These are phyloP conservation scores for Callyntrura sp. DNA, from an alignment of 2,888 invertebrate species.

Conservation along the genomic window DNA sequence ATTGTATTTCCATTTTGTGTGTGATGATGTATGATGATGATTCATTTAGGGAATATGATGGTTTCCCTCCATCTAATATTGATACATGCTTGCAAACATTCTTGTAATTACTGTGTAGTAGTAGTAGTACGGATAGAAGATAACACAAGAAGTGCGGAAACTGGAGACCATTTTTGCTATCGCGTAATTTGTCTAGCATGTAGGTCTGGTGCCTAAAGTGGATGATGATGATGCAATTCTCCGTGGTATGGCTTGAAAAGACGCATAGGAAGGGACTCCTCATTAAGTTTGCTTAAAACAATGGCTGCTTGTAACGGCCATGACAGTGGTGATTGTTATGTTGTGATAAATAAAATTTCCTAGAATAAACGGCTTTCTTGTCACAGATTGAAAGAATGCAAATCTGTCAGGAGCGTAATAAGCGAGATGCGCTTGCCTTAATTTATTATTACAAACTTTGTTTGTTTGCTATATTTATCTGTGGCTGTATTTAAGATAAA, in stretches of 20 bases:
- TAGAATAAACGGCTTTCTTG: neutral
- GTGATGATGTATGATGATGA: neutral
- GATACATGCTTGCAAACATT: neutral
- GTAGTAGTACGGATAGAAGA: neutral
- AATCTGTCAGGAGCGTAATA: neutral
- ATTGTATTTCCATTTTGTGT: constrained; percentile 21
- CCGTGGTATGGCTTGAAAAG: neutral
- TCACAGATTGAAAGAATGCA: neutral
- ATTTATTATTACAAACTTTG: neutral
- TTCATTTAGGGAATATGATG: neutral
- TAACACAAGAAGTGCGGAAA: constrained; percentile 41
- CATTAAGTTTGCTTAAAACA: no score
- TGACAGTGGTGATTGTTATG: neutral
- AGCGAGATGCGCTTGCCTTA: neutral
- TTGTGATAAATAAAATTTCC: no score
- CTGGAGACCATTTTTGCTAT: constrained; percentile 23
- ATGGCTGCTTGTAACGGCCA: neutral
- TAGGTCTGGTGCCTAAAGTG: neutral
- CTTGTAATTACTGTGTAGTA: neutral
- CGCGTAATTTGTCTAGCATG: constrained; percentile 39
- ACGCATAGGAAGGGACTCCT: neutral
- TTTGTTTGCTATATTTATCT: neutral
- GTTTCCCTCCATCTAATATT: neutral
- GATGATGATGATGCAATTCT: constrained; percentile 39
- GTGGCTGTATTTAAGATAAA: no score